Conservation (phyloP, 2,797 vertebrate genomes). For the Siniperca obscura region DNA sequence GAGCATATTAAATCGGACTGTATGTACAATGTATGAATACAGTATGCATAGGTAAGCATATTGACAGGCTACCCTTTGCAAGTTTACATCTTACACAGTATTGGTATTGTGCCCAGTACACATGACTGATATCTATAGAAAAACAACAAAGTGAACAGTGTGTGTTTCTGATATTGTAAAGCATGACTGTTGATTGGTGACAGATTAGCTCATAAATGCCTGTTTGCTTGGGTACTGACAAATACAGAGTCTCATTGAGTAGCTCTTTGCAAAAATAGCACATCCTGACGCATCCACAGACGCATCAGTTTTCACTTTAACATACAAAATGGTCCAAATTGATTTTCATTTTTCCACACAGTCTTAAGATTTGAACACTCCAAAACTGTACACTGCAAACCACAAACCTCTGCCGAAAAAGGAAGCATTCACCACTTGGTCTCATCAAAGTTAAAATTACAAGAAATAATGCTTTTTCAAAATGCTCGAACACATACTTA, state of each 20-base stretch:
- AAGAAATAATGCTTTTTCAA: not conserved
- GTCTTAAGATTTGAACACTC: not conserved
- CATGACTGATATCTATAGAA: not conserved
- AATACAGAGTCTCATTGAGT: not conserved
- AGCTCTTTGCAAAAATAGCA: not conserved
- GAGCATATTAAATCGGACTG: not conserved
- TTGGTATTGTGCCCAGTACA: not conserved
- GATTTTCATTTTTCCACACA: conserved; percentile 6
- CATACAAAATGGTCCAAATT: not conserved
- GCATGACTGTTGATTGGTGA: not conserved
- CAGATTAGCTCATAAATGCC: not conserved
- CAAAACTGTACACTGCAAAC: not conserved
- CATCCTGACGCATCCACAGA: not conserved
- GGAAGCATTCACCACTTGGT: not conserved
- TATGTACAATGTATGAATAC: not conserved
- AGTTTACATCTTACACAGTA: not conserved
- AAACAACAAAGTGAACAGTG: not conserved
- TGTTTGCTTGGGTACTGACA: not conserved
- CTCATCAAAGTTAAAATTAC: not conserved
- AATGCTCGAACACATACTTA: too few relatives aligned
- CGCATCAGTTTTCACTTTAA: conserved; percentile 11
- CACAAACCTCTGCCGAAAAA: not conserved
- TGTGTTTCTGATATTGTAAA: conserved; percentile 1
- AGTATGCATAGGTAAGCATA: not conserved
- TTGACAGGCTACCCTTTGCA: not conserved